Percentiles rank a stretch among this genome's conserved stretches.
phyloP scores from a whole-genome alignment of 1,140 invertebrate species.

The Cotesia chilonis region DNA sequence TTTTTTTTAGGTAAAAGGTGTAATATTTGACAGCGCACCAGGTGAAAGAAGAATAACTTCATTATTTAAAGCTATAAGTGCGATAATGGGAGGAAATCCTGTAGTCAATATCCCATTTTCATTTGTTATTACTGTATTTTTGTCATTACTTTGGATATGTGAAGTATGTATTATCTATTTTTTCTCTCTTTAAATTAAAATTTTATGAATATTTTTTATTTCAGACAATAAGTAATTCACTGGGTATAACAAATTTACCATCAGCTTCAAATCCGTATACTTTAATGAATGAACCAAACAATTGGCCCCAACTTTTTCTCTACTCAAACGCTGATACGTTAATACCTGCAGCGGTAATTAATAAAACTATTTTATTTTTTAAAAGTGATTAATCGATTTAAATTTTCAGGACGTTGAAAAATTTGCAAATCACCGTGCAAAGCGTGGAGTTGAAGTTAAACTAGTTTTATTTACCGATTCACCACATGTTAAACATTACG shows the following conservation, averaged over 20 bases:
- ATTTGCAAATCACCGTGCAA: slow-evolving; percentile 69
- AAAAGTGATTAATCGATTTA: background rate
- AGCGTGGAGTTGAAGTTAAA: slow-evolving; percentile 70
- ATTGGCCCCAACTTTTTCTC: slow-evolving; percentile 77
- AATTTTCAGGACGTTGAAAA: slow-evolving; percentile 69
- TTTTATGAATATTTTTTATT: background rate
- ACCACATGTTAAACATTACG: slow-evolving; percentile 76
- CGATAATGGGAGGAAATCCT: slow-evolving; percentile 68
- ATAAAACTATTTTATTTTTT: slow-evolving; percentile 7
- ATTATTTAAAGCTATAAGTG: slow-evolving; percentile 70
- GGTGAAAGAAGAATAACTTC: slow-evolving; percentile 70
- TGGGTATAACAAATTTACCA: too few species aligned
- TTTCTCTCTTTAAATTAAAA: background rate
- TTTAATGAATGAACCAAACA: slow-evolving; percentile 43
- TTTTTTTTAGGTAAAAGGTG: slow-evolving; percentile 69
- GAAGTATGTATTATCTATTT: slow-evolving; percentile 58
- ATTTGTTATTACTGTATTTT: slow-evolving; percentile 67
- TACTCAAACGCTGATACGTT: slow-evolving; percentile 77
- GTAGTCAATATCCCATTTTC: slow-evolving; percentile 68
- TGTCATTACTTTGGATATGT: slow-evolving; percentile 70
- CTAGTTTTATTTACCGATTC: slow-evolving; percentile 73
- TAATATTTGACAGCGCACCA: slow-evolving; percentile 81
- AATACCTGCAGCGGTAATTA: slow-evolving; percentile 65
- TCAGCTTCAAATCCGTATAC: background rate
- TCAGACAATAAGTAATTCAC: too few species aligned